Evolutionary conservation across 53 echinoderm and acorn worm genomes (phyloP).

Genomic region (Patiria pectinifera): DNA sequence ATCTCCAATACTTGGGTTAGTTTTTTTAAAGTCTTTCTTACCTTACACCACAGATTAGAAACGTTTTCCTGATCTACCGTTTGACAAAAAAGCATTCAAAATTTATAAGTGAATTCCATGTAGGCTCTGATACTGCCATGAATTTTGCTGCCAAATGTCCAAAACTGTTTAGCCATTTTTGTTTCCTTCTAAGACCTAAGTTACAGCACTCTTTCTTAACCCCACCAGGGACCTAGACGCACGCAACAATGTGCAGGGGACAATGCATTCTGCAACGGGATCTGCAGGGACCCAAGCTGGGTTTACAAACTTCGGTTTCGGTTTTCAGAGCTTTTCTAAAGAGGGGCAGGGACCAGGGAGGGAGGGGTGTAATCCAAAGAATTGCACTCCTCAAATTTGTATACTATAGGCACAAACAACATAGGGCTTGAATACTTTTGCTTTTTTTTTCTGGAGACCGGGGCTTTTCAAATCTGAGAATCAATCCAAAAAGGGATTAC

Average conservation of each 20-base stretch:
- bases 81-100: no score
- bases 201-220: neutral
- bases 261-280: neutral
- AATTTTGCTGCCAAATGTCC: neutral
- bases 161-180: neutral
- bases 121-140: neutral
- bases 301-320: constrained; percentile 23
- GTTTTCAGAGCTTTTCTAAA: constrained; percentile 23
- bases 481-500: neutral
- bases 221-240: neutral
- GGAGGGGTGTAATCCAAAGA: neutral
- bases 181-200: neutral
- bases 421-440: neutral
- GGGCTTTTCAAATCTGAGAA: neutral
- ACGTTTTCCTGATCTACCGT: no score
- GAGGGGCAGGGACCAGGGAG: neutral
- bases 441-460: neutral
- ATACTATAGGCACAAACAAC: constrained; percentile 4
- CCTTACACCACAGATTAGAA: no score
- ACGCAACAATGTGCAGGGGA: neutral
- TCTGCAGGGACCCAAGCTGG: neutral
- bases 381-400: neutral
- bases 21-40: no score
- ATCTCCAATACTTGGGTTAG: neutral
- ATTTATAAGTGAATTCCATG: no score